Base-by-base conservation (phyloP, 2,888 invertebrate genomes). In the Pterobdella sp. region DNA sequence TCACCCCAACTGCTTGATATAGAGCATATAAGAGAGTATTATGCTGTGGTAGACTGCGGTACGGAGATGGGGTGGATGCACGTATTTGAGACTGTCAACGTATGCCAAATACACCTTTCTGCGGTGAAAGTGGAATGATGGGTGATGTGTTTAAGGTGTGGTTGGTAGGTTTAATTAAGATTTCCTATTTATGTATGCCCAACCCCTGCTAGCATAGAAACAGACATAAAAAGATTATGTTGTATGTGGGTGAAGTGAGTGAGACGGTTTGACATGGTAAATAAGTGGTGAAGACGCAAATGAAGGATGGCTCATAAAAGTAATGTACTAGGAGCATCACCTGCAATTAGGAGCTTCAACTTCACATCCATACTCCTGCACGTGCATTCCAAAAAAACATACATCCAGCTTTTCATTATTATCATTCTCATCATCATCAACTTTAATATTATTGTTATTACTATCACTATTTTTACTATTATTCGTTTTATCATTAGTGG, bases 311-410 rank as follows among this genome's bases (percentile, higher is more conserved):
- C 29, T 31, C 29, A 67, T 37, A 31, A 35, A 26, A n/a, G n/a
- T n/a, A n/a, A n/a, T n/a, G n/a, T n/a, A 42, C 22, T 22, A 42
- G 7, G 10, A 42, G 7, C 60, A 56, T 4, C 35, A 71, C 85
- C 85, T 88, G 77, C 92, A 93, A 85, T 97, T 98, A 0, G 97
- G 97, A 76, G 89, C 87, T 18, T 93, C 91, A 85, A 93, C 93
- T 82, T 96, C 94, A 71, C 95, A 96, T 36, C 97, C 97, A 85
- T 98, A 98, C 85, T 98, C 98, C 87, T 98, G 98, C 34, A 98
- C 98, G 85, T 99, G 98, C 93, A 98, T 96, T 77, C 98, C 98
- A 86, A 99, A 98, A 87, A 99, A 97, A 86, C 97, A 98, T 22
- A 98, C 94, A 85, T 99, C 98, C 65, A 91, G 90, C 73, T 98